These are phyloP conservation scores for Mareca penelope DNA, from an alignment of 2,797 vertebrate species.

Conservation along the genomic window DNA sequence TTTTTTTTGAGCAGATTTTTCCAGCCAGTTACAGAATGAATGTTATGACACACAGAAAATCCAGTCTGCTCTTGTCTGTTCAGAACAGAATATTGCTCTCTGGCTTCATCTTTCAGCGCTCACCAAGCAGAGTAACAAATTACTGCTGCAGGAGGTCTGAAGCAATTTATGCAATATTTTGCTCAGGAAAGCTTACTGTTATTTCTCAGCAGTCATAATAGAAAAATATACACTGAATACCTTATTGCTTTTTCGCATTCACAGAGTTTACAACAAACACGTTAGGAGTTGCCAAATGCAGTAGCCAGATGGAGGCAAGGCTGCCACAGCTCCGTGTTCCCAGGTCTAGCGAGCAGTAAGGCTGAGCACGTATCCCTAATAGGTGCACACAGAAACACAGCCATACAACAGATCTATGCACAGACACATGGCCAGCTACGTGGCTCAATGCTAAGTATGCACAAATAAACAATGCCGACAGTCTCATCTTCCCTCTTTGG, in stretches of 20 bases:
- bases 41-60: constrained; percentile 31
- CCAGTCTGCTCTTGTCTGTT: constrained; percentile 24
- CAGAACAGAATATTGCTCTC: constrained; percentile 10
- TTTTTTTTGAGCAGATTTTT: constrained; percentile 32
- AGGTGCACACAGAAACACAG: neutral
- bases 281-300: neutral
- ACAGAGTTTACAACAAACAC: neutral
- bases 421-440: neutral
- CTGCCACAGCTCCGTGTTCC: neutral
- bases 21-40: constrained; percentile 19
- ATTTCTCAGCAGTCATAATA: constrained; percentile 34
- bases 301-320: neutral
- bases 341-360: neutral
- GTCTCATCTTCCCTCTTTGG: neutral
- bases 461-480: neutral
- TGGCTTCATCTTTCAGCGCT: constrained; percentile 25
- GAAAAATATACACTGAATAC: neutral
- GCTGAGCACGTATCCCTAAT: neutral
- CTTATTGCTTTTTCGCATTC: constrained; percentile 17
- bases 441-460: neutral
- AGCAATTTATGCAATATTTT: constrained; percentile 28
- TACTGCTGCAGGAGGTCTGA: constrained; percentile 25
- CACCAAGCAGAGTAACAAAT: constrained; percentile 24
- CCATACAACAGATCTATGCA: neutral
- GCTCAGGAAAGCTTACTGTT: neutral